Conservation (phyloP, 2,113 vertebrate species). For the Takifugu bimaculatus region DNA sequence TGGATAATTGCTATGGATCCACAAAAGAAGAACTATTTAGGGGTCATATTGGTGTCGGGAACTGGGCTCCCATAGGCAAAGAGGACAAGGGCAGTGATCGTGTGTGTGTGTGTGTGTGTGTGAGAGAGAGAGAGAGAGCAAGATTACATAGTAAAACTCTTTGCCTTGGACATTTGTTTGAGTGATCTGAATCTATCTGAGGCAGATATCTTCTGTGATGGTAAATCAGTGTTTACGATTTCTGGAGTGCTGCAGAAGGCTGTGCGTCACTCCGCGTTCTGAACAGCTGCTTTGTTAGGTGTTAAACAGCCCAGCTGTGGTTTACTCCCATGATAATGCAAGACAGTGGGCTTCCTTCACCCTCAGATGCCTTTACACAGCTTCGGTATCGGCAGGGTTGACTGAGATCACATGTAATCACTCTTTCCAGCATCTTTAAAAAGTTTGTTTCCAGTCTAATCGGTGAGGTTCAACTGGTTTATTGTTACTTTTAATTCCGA, state of each 20-base stretch:
- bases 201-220: background rate
- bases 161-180: no score
- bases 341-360: no score
- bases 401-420: background rate
- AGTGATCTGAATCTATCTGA: background rate
- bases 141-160: no score
- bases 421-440: background rate
- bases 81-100: constrained; percentile 31
- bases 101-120: constrained; percentile 10
- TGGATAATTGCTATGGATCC: constrained; percentile 23
- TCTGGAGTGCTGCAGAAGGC: constrained; percentile 14
- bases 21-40: constrained; percentile 9
- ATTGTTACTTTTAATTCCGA: background rate
- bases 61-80: constrained; percentile 17
- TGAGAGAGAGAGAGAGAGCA: constrained; percentile 2
- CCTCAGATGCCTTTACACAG: no score
- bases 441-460: no score
- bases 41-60: background rate
- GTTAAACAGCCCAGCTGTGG: constrained; percentile 61
- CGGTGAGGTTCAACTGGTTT: background rate
- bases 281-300: constrained; percentile 62
- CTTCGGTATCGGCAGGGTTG: background rate
- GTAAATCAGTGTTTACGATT: constrained; percentile 18
- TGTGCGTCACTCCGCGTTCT: constrained; percentile 53
- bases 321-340: constrained; percentile 45